These are phyloP conservation scores for Chrysolina haemoptera DNA, from an alignment of 2,888 invertebrate species.

Conservation along the genomic window DNA sequence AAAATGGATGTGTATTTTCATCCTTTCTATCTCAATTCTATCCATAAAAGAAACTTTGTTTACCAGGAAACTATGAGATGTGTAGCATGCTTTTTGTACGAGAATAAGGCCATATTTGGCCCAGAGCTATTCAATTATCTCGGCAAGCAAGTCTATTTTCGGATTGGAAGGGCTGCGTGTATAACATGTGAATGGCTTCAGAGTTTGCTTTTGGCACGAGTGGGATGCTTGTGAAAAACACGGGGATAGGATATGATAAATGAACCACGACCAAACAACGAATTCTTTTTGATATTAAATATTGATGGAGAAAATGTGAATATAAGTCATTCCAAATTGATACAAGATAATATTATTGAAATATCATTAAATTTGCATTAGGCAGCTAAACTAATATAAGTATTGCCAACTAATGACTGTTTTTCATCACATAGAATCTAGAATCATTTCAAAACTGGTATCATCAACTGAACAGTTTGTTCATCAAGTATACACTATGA, in stretches of 20 bases:
- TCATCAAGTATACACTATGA: no score
- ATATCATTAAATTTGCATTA: no score
- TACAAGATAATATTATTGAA: no score
- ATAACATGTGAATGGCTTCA: not conserved
- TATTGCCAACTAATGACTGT: no score
- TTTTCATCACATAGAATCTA: no score
- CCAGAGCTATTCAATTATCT: constrained; percentile 42
- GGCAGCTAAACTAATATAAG: no score
- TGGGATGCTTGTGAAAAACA: not conserved
- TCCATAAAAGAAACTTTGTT: constrained; percentile 6
- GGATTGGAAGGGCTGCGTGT: constrained; percentile 32
- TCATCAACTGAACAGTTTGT: no score
- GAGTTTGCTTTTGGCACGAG: not conserved
- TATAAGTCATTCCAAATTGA: no score
- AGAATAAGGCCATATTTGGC: constrained; percentile 29
- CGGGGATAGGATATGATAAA: not conserved
- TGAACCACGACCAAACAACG: not conserved
- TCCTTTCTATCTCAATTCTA: not conserved
- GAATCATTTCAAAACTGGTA: no score
- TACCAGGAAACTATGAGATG: constrained; percentile 2
- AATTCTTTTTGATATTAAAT: no score
- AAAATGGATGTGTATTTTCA: not conserved
- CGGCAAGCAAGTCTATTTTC: constrained; percentile 37
- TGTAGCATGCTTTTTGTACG: constrained; percentile 11
- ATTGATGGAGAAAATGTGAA: no score